Conservation (phyloP, 2,797 vertebrate genomes). For the Myripristis jacobus region DNA sequence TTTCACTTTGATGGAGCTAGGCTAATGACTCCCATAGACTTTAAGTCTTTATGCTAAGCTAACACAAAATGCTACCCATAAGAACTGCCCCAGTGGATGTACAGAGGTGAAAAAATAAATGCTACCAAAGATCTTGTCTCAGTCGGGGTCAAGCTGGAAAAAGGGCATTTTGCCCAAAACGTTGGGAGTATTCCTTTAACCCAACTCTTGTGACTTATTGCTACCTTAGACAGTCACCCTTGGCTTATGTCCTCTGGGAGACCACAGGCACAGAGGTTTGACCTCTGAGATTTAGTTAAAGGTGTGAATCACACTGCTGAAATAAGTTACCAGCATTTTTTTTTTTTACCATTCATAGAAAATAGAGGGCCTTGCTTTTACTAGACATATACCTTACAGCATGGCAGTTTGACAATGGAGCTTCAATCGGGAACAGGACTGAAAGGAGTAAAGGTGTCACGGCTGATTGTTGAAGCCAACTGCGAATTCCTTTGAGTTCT, state of each 20-base stretch:
- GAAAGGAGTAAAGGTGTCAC: background rate
- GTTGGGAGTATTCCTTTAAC: too few species aligned
- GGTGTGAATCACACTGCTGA: background rate
- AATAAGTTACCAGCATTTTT: slow-evolving; percentile 8
- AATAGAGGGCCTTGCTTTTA: background rate
- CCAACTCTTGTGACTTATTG: slow-evolving; percentile 23
- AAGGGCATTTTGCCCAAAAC: too few species aligned
- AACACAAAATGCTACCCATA: too few species aligned
- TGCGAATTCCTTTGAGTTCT: slow-evolving; percentile 34
- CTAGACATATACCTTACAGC: background rate
- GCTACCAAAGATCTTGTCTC: too few species aligned
- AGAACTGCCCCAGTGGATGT: too few species aligned
- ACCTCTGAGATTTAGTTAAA: too few species aligned
- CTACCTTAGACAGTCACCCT: background rate
- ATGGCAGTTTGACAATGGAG: slow-evolving; percentile 2
- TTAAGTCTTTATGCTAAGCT: too few species aligned
- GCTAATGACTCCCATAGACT: too few species aligned
- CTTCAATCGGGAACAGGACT: slow-evolving; percentile 2
- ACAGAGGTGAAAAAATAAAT: too few species aligned
- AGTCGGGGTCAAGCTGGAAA: too few species aligned
- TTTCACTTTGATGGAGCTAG: too few species aligned
- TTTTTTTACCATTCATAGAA: background rate
- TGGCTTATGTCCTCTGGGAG: slow-evolving; percentile 39
- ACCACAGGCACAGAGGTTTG: too few species aligned
- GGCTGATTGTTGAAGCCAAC: slow-evolving; percentile 13